Percentiles rank a stretch among this genome's conserved stretches.
Conservation (phyloP, 2,888 invertebrate genomes). For the Seladonia tumulorum region DNA sequence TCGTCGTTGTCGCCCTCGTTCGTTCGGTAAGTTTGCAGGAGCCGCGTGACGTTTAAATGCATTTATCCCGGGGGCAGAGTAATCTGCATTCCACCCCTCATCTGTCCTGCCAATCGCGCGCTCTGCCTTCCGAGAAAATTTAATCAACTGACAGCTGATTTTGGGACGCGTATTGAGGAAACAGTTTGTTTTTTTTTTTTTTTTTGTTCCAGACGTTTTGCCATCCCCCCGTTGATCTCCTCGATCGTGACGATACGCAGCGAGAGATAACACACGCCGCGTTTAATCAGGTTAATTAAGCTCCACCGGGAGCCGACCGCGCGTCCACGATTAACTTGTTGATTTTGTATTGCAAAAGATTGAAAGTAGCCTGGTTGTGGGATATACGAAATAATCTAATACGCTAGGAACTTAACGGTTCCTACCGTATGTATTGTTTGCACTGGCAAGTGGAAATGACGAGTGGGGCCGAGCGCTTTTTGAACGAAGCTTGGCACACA, state of each 20-base stretch:
- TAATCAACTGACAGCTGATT: conserved; percentile 12
- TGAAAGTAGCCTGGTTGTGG: not conserved
- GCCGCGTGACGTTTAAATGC: conserved; percentile 6
- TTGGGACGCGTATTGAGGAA: not conserved
- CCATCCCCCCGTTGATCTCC: not conserved
- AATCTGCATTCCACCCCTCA: conserved; percentile 6
- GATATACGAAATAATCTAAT: conserved; percentile 1
- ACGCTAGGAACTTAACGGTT: not conserved
- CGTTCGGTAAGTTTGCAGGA: not conserved
- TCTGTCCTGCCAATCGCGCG: not conserved
- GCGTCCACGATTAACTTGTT: not conserved
- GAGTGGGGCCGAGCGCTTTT: not conserved
- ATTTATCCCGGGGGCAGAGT: not conserved
- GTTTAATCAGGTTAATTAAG: not conserved
- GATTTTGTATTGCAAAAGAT: not conserved
- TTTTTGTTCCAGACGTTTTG: not conserved
- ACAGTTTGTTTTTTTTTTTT: not conserved
- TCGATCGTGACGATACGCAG: not conserved
- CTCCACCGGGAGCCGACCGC: too few relatives aligned
- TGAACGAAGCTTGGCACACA: conserved; percentile 5
- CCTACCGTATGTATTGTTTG: not conserved
- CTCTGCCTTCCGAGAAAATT: not conserved
- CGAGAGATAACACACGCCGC: not conserved
- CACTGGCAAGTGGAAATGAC: not conserved
- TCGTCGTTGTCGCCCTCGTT: not conserved